A percentile compares a stretch with the other conserved stretches of the same genome.
phyloP scores from a whole-genome alignment of 2,113 vertebrate genomes.

The Tricholaema leucomelas region DNA sequence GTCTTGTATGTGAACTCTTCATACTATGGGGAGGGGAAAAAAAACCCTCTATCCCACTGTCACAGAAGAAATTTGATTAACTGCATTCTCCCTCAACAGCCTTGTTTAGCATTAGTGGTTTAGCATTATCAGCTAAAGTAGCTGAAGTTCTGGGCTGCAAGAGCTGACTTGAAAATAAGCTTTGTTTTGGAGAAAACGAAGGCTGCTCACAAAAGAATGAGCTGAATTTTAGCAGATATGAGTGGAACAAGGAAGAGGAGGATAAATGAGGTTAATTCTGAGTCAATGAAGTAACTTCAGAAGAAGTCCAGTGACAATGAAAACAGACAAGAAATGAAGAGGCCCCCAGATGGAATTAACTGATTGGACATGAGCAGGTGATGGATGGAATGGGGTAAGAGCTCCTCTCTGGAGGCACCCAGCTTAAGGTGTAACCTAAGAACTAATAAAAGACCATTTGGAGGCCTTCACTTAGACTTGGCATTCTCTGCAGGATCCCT shows the following conservation, averaged over 20 bases:
- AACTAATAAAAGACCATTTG: not conserved
- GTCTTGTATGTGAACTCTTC: not conserved
- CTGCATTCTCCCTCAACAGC: not conserved
- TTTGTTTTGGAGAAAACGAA: not conserved
- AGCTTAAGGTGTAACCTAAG: not conserved
- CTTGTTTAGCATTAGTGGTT: not conserved
- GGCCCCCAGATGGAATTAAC: rapidly evolving
- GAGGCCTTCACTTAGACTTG: not conserved
- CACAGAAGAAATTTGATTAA: not conserved
- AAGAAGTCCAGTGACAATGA: not conserved
- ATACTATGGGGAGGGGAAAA: not conserved
- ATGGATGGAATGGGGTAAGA: rapidly evolving
- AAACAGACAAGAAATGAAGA: not conserved
- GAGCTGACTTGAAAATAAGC: not conserved
- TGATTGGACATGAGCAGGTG: not conserved
- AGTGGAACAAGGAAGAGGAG: not conserved
- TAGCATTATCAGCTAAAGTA: not conserved
- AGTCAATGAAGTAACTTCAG: not conserved
- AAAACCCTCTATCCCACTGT: no score
- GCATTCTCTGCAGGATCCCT: not conserved
- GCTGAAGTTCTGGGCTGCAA: not conserved
- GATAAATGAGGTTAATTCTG: not conserved
- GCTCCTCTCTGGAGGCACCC: not conserved
- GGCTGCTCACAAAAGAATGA: not conserved
- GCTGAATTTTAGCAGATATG: not conserved